These are phyloP conservation scores for Balaenoptera acutorostrata DNA, from an alignment of 2,113 vertebrate genomes.

Conservation along the genomic window DNA sequence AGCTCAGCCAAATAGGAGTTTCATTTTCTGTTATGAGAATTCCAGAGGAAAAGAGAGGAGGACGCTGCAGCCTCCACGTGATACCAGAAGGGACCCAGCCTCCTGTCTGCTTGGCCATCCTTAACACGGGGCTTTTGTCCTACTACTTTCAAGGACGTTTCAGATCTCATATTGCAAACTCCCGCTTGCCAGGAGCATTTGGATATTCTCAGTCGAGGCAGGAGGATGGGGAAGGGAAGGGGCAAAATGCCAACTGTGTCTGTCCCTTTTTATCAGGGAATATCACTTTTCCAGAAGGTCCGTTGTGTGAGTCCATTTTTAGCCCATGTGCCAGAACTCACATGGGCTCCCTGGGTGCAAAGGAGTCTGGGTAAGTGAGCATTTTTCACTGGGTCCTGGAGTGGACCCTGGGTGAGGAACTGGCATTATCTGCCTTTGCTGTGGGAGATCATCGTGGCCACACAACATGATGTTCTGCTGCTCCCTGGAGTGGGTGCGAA, in stretches of 20 bases:
- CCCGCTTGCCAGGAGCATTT: not conserved
- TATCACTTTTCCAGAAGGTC: not conserved
- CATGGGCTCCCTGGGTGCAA: not conserved
- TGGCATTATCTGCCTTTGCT: fast-evolving
- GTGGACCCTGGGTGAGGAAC: not conserved
- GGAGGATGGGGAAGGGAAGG: not conserved
- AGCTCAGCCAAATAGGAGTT: not conserved
- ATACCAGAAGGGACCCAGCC: not conserved
- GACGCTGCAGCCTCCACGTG: not conserved
- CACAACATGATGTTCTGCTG: not conserved
- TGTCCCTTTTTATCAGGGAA: not conserved
- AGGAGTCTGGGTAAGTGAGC: not conserved
- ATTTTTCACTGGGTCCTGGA: not conserved
- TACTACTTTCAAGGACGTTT: not conserved
- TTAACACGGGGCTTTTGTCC: not conserved
- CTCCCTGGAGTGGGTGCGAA: not conserved
- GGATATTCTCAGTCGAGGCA: not conserved
- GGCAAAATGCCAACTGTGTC: not conserved
- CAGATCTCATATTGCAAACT: not conserved
- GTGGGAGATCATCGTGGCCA: not conserved
- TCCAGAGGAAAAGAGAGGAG: not conserved
- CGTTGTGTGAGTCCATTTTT: not conserved
- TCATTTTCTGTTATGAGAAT: not conserved
- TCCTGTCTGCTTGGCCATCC: not conserved
- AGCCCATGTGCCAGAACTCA: not conserved